phyloP scores from a whole-genome alignment of 2,113 vertebrate genomes.

The Eonycteris spelaea region DNA sequence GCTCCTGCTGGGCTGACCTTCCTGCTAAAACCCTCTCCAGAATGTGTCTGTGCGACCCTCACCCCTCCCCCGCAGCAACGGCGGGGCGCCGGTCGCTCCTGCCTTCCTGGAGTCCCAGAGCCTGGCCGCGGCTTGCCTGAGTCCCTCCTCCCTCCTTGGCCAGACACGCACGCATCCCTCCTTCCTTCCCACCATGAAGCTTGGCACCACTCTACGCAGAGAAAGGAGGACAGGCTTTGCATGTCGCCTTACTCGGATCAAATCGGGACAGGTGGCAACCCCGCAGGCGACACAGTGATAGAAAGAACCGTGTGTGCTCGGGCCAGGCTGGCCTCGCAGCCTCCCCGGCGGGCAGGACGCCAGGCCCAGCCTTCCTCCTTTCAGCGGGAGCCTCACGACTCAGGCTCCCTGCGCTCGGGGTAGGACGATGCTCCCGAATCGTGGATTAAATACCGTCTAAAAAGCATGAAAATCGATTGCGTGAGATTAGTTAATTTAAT shows the following conservation, averaged over 20 bases:
- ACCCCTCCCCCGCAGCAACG: neutral
- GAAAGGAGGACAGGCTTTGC: slow-evolving; percentile 78
- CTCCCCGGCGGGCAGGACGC: slow-evolving; percentile 70
- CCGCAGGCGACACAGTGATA: slow-evolving; percentile 83
- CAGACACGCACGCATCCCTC: neutral
- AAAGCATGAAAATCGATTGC: slow-evolving; percentile 46
- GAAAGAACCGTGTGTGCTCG: slow-evolving; percentile 79
- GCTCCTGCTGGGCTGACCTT: fast-evolving
- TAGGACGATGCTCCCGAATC: slow-evolving; percentile 5
- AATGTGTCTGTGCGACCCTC: too few relatives aligned
- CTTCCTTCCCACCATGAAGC: slow-evolving; percentile 44
- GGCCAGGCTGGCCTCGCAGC: slow-evolving; percentile 74
- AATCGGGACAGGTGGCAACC: slow-evolving; percentile 85
- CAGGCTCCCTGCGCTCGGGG: slow-evolving; percentile 24
- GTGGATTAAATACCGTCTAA: slow-evolving; percentile 55
- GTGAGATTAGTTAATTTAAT: slow-evolving; percentile 61
- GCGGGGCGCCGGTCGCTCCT: neutral
- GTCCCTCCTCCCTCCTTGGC: neutral
- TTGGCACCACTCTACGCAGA: slow-evolving; percentile 67
- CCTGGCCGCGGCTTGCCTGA: fast-evolving
- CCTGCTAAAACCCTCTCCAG: neutral
- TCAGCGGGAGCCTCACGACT: slow-evolving; percentile 57
- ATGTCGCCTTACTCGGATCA: slow-evolving; percentile 83
- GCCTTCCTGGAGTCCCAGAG: neutral
- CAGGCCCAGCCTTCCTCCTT: slow-evolving; percentile 50